A percentile compares a stretch with the other conserved stretches of the same genome.
phyloP scores from a whole-genome alignment of 2,888 invertebrate genomes.

The Ctenicera cuprea region DNA sequence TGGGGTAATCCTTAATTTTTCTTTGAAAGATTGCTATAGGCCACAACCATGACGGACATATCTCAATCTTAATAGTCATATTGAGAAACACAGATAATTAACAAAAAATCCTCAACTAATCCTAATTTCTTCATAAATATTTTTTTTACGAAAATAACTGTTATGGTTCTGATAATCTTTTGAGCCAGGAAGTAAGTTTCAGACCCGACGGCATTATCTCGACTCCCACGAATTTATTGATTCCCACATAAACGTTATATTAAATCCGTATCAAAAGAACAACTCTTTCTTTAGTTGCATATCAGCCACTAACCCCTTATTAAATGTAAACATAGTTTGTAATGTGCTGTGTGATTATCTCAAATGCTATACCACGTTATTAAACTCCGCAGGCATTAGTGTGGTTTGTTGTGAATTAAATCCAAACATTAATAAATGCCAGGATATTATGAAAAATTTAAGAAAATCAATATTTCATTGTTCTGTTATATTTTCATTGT shows the following conservation, averaged over 20 bases:
- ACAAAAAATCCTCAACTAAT: neutral
- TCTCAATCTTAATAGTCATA: neutral
- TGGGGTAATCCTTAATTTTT: too few species aligned
- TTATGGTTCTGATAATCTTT: constrained; percentile 6
- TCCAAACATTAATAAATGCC: too few species aligned
- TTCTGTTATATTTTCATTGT: too few species aligned
- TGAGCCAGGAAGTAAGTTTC: constrained; percentile 4
- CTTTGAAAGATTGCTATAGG: too few species aligned
- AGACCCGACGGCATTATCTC: neutral
- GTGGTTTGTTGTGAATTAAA: neutral
- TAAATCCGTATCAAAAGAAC: neutral
- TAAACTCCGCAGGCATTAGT: too few species aligned
- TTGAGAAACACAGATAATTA: neutral
- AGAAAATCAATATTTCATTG: too few species aligned
- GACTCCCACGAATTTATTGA: constrained; percentile 1
- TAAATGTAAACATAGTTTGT: neutral
- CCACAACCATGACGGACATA: too few species aligned
- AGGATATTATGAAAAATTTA: too few species aligned
- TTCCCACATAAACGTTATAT: neutral
- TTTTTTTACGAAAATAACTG: neutral
- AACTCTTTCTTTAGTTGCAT: neutral
- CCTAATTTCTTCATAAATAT: constrained; percentile 6
- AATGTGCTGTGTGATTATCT: neutral
- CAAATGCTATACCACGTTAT: neutral
- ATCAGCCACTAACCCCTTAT: neutral